Conservation (phyloP, 2,888 invertebrate species). For the Habrosyne pyritoides region DNA sequence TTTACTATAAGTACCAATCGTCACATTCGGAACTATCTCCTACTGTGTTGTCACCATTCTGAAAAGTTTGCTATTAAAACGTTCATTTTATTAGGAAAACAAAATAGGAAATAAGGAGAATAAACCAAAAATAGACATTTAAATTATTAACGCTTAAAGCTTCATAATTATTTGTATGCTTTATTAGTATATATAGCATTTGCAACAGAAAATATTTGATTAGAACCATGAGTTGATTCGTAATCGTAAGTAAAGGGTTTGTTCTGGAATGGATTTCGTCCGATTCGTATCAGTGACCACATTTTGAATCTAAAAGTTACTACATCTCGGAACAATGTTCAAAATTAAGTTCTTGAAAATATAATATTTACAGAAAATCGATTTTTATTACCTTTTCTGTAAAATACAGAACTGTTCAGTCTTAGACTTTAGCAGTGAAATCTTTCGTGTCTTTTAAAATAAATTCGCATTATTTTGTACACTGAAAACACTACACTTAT, state of each 20-base stretch:
- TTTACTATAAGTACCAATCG: slow-evolving; percentile 67
- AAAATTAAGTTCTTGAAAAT: too few species aligned
- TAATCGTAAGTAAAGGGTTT: not conserved
- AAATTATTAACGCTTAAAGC: slow-evolving; percentile 4
- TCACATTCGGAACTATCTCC: slow-evolving; percentile 69
- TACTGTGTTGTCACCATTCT: slow-evolving; percentile 78
- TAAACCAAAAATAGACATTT: slow-evolving; percentile 9
- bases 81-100: slow-evolving; percentile 28
- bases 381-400: too few species aligned
- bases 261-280: not conserved
- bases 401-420: too few species aligned
- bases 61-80: slow-evolving; percentile 48
- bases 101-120: slow-evolving; percentile 27
- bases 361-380: too few species aligned
- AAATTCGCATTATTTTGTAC: too few species aligned
- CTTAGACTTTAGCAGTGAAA: too few species aligned
- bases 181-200: not conserved
- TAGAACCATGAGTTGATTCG: not conserved
- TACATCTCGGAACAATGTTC: too few species aligned
- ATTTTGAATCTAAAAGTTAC: too few species aligned
- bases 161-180: slow-evolving; percentile 4
- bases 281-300: too few species aligned
- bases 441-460: too few species aligned
- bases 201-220: not conserved
- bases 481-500: not conserved